These are phyloP conservation scores for Hydrotaea diabolus DNA, from an alignment of 2,888 invertebrate species.

Conservation along the genomic window DNA sequence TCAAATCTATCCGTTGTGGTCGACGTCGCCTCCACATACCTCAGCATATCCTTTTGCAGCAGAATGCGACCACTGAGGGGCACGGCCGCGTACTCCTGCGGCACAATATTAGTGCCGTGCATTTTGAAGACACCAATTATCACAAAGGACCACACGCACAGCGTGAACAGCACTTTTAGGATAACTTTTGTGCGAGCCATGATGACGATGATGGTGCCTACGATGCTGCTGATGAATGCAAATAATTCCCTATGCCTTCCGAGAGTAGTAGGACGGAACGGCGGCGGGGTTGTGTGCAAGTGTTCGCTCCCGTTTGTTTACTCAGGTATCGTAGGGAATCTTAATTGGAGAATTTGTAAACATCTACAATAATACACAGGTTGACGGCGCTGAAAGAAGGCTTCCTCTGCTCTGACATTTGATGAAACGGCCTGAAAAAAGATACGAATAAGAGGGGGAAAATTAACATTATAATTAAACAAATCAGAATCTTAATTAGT, in stretches of 20 bases:
- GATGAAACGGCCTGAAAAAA: constrained; percentile 44
- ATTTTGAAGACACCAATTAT: constrained; percentile 80
- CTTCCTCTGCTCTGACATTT: constrained; percentile 7
- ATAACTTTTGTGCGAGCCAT: constrained; percentile 80
- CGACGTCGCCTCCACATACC: constrained; percentile 79
- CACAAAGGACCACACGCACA: constrained; percentile 81
- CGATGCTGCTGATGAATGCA: neutral
- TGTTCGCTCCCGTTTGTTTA: neutral
- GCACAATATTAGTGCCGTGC: constrained; percentile 78
- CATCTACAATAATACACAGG: constrained; percentile 30
- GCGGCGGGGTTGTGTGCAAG: neutral
- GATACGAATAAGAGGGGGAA: constrained; percentile 29
- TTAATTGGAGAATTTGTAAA: constrained; percentile 49
- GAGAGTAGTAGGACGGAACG: neutral
- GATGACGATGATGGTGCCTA: neutral
- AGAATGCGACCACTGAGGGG: constrained; percentile 80
- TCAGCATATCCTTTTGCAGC: constrained; percentile 79
- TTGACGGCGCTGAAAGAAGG: constrained; percentile 23
- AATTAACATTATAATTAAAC: constrained; percentile 34
- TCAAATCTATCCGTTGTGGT: constrained; percentile 81
- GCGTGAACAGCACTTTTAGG: constrained; percentile 79
- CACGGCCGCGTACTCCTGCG: constrained; percentile 78
- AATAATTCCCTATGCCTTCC: constrained; percentile 28
- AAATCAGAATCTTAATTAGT: constrained; percentile 49
- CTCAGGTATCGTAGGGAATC: neutral